Base-by-base conservation (phyloP, 2,888 invertebrate species). In the Autographa gamma region DNA sequence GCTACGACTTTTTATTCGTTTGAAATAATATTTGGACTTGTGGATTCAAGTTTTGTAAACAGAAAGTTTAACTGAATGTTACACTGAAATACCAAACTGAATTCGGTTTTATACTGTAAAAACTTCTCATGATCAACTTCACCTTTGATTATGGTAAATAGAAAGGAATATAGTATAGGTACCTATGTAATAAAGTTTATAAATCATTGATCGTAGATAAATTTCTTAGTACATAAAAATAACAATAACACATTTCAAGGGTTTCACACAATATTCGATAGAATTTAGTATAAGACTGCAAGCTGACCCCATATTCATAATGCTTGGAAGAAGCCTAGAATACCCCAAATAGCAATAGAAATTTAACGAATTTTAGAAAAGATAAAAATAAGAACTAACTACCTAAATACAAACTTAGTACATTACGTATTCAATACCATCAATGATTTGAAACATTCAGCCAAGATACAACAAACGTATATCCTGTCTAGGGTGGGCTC, bases 1-100 rank as follows among this genome's bases (percentile, higher is more conserved):
- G 85, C 84, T 86, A 79, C 80, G 80, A 91, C 83, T 86, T 86
- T 86, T 87, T 86, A 82, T 86, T 84, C 79, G 78, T 77, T 74
- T 76, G 79, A 85, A 87, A 86, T 87, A 85, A 88, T 85, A 83
- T 81, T 67, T 77, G 66, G 64, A 71, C 70, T 67, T 56, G 54
- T 56, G 54, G 54, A 56, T 56, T 56, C 54, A 19, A 25, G 54
- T 19, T 56, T 56, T 25, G 19, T 25, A 56, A 25, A 56, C 54
- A 25, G 3, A 19, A 56, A 56, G 11, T 18, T 19, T 7, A 18
- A 52, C 18, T 34, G 34, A 52, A n/a, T 54, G 54, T 54, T 6
- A 19, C 7, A 54, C 11, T 56, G 25, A 56, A 11, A 25, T 16
- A 43, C 43, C 14, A 43, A 43, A 1, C 8, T 48, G 54, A 38